Evolutionary conservation across 2,113 vertebrate species (phyloP), one percentile per base, ranked within the genome.

Genomic region (Pangasianodon hypophthalmus): DNA sequence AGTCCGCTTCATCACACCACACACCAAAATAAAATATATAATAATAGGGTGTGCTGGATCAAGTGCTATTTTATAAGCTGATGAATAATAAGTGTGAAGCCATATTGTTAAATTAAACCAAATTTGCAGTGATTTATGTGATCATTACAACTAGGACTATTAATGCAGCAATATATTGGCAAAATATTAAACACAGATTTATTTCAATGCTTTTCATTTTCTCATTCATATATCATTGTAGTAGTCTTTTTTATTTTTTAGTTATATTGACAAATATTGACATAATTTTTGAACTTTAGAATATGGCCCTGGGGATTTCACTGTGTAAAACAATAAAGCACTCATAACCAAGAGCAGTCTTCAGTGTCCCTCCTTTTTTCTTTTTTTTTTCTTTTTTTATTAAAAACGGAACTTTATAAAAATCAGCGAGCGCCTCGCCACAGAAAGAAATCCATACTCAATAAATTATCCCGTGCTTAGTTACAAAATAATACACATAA

Each of bases 401-500:
- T 92, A 88, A 92, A 94, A 95, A 91, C 60, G 4, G 62, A 29
- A 56, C 44, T 92, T 91, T 93, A 91, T 93, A 94, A 93, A 91
- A 89, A 93, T 88, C 69, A 85, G 87, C 94, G 88, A 93, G 77
- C 89, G 89, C 60, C 29, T 92, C 89, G 44, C 56, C 60, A 91
- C 88, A 92, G 91, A 85, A 89, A 86, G 79, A 90, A 90, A 88
- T 41, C 87, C 90, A 87, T 37, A 91, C 21, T 79, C 89, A 95
- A 95, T 95, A 94, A 94, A 94, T 95, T 92, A 94, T 60, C 88
- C 60, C 88, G 90, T 90, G 81, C 86, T 48, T 86, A 13, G 18
- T 54, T 91, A 89, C 81, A 92, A 64, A 92, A 48, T 88, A 87
- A 88, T 60, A 87, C 87, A 91, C 81, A 54, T 10, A 84, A 62